A percentile compares a stretch with the other conserved stretches of the same genome.
Evolutionary conservation across 92 coral and sea anemone species (phyloP).

Genomic region (Zoanthus solanderi): DNA sequence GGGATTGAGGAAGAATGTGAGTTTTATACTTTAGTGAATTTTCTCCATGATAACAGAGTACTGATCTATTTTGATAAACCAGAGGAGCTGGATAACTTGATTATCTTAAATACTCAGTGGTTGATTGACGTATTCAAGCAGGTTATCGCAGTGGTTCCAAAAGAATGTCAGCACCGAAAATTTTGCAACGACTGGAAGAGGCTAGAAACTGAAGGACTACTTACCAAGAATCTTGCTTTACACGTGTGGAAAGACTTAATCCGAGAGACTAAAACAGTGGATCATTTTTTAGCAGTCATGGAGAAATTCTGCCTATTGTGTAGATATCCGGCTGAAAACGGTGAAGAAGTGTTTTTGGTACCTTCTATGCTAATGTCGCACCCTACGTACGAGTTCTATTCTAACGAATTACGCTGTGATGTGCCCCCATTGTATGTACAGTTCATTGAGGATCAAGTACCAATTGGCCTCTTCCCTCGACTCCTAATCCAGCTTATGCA

Average conservation of each 20-base stretch:
- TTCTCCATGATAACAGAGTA: constrained; percentile 69
- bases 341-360: constrained; percentile 44
- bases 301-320: constrained; percentile 70
- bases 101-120: constrained; percentile 72
- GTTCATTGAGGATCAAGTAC: constrained; percentile 53
- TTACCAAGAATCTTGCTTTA: constrained; percentile 24
- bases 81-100: constrained; percentile 22
- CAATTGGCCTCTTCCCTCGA: constrained; percentile 59
- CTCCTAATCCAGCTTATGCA: constrained; percentile 51
- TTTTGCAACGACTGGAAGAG: constrained; percentile 51
- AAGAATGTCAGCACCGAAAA: constrained; percentile 14
- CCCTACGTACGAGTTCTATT: not conserved
- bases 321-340: constrained; percentile 48
- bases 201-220: constrained; percentile 60
- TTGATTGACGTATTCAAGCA: constrained; percentile 66
- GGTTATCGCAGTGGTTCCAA: constrained; percentile 65
- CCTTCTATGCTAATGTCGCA: constrained; percentile 63
- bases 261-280: constrained; percentile 27
- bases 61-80: constrained; percentile 64
- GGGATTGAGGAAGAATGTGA: constrained; percentile 32
- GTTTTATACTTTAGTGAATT: constrained; percentile 50
- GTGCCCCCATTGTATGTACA: constrained; percentile 56
- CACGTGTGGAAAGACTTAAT: constrained; percentile 53
- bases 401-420: not conserved
- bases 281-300: constrained; percentile 61